Conservation (phyloP, 2,797 vertebrate genomes). For the Pangasius sanitwongsei region DNA sequence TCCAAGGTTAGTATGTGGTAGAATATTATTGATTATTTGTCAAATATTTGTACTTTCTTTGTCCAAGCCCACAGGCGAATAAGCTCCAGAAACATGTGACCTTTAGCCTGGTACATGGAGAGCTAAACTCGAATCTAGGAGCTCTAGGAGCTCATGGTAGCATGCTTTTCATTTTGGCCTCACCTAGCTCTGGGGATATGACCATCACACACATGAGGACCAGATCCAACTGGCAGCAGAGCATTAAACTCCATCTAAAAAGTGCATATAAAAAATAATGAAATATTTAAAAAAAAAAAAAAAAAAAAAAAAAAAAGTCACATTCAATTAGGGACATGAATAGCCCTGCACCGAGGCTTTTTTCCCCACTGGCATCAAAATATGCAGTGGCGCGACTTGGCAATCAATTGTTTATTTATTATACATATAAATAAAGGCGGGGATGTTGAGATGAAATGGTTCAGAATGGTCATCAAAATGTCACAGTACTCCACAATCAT, state of each 20-base stretch:
- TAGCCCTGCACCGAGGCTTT: neutral
- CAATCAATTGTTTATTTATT: slow-evolving; percentile 9
- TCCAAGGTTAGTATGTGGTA: slow-evolving; percentile 29
- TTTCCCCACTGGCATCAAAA: neutral
- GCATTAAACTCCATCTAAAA: slow-evolving; percentile 17
- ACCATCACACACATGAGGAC: slow-evolving; percentile 50
- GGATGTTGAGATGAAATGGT: neutral
- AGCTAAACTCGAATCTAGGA: slow-evolving; percentile 27
- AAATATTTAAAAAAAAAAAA: neutral
- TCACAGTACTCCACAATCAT: neutral
- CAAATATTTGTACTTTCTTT: slow-evolving; percentile 42
- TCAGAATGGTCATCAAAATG: neutral
- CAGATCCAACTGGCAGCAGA: slow-evolving; percentile 29
- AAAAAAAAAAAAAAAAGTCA: neutral
- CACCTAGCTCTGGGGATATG: slow-evolving; percentile 31
- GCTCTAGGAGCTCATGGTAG: slow-evolving; percentile 29
- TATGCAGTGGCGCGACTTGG: neutral
- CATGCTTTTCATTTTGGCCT: slow-evolving; percentile 47
- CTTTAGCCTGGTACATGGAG: slow-evolving; percentile 13
- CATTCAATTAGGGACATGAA: slow-evolving; percentile 17
- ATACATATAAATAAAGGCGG: neutral
- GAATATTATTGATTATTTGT: slow-evolving; percentile 54
- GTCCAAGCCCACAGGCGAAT: slow-evolving; percentile 51
- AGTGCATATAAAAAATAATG: slow-evolving; percentile 9
- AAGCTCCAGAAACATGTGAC: slow-evolving; percentile 40